phyloP scores from a whole-genome alignment of 2,113 vertebrate genomes.

The Upupa epops region DNA sequence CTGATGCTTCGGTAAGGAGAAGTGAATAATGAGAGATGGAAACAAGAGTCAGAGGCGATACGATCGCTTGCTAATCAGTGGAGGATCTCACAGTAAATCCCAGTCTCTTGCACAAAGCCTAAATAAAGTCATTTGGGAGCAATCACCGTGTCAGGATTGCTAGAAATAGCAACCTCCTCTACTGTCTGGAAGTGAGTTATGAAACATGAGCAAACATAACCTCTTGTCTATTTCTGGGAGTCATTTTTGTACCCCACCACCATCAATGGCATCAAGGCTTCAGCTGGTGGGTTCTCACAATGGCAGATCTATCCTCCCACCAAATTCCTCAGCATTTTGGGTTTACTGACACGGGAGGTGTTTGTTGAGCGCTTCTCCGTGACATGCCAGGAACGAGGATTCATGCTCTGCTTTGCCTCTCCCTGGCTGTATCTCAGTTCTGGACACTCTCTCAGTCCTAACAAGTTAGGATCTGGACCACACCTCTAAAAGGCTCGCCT shows the following conservation, averaged over 20 bases:
- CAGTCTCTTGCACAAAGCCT: constrained; percentile 9
- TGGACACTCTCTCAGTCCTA: not conserved
- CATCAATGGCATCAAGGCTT: constrained; percentile 20
- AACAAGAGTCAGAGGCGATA: not conserved
- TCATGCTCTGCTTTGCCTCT: not conserved
- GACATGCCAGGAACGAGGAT: not conserved
- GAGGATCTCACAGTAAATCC: constrained; percentile 5
- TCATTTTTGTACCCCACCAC: not conserved
- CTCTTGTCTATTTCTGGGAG: constrained; percentile 55
- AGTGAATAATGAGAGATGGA: not conserved
- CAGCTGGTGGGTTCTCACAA: not conserved
- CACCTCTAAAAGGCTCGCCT: not conserved
- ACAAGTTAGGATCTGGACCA: not conserved
- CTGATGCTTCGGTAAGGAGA: not conserved
- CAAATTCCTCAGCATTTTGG: not conserved
- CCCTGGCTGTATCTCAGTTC: too few relatives aligned
- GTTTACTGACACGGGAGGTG: not conserved
- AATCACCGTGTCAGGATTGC: not conserved
- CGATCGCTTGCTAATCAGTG: not conserved
- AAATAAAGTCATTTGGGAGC: constrained; percentile 20
- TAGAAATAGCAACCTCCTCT: constrained; percentile 61
- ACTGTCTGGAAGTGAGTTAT: constrained; percentile 16
- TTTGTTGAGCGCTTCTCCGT: not conserved
- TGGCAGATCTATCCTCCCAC: not conserved
- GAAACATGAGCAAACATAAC: constrained; percentile 54